Conservation (phyloP, 2,113 vertebrate genomes). For the Ranitomeya imitator region DNA sequence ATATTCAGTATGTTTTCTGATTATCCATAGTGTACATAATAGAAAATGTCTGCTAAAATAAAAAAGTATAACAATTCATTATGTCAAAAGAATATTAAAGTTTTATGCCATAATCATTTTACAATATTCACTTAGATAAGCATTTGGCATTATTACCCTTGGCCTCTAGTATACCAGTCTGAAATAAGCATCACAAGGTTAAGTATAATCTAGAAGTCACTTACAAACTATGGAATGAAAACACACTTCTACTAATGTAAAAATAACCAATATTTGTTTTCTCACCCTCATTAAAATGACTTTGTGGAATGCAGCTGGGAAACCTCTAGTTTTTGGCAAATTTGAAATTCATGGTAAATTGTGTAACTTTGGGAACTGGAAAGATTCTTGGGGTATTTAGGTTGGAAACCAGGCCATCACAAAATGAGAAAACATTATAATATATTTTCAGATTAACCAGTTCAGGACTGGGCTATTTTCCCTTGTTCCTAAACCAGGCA, state of each 20-base stretch:
- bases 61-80: no score
- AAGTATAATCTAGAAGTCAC: background rate
- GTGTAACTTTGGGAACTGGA: conserved; percentile 8
- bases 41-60: no score
- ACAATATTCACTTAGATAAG: background rate
- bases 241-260: conserved; percentile 25
- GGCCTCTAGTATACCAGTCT: background rate
- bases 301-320: conserved; percentile 50
- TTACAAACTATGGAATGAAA: conserved; percentile 28
- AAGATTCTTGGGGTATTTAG: conserved; percentile 33
- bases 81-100: background rate
- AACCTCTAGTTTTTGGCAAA: conserved; percentile 44
- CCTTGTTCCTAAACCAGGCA: no score
- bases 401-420: conserved; percentile 41
- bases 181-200: background rate
- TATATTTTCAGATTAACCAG: background rate
- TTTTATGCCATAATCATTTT: background rate
- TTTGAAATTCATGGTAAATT: conserved; percentile 13
- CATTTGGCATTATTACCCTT: background rate
- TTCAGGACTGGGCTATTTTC: no score
- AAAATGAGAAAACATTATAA: conserved; percentile 15
- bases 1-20: no score
- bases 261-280: conserved; percentile 54
- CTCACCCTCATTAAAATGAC: conserved; percentile 46
- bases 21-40: no score